phyloP scores from a whole-genome alignment of 35 echinoderm and acorn worm genomes.

The Ophioderma brevispina region DNA sequence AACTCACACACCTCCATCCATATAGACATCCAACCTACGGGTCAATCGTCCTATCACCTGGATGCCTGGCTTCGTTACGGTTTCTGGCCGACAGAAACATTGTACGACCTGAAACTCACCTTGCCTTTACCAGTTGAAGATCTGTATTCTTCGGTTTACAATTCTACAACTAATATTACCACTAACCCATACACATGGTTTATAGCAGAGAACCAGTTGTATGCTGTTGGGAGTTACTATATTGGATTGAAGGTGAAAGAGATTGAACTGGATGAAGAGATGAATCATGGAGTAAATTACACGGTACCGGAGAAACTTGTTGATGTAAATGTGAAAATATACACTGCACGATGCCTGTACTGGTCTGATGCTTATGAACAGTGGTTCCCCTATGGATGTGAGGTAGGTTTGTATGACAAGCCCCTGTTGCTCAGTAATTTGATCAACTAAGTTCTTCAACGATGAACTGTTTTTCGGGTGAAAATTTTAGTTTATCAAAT shows the following conservation, averaged over 20 bases:
- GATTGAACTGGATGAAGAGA: not conserved
- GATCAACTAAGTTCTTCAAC: no score
- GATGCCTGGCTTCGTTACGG: conserved; percentile 70
- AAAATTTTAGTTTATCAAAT: no score
- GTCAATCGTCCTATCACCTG: not conserved
- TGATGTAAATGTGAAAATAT: conserved; percentile 72
- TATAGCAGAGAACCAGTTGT: conserved; percentile 59
- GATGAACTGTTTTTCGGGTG: no score
- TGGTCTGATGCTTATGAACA: conserved; percentile 69
- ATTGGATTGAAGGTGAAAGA: conserved; percentile 34
- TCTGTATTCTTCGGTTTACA: conserved; percentile 39
- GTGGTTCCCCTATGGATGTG: conserved; percentile 81
- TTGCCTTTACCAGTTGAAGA: conserved; percentile 37
- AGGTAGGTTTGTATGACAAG: conserved; percentile 54
- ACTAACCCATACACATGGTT: conserved; percentile 82
- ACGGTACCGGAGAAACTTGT: not conserved
- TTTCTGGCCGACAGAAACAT: conserved; percentile 53
- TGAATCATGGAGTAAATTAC: not conserved
- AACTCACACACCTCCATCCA: conserved; percentile 76
- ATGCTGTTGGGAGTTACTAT: conserved; percentile 72
- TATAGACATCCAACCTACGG: conserved; percentile 54
- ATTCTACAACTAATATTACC: conserved; percentile 53
- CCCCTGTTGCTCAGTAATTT: no score
- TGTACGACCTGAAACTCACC: conserved; percentile 49
- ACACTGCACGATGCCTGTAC: conserved; percentile 74